phyloP scores from a whole-genome alignment of 1,140 invertebrate genomes.

The Penaeus chinensis region DNA sequence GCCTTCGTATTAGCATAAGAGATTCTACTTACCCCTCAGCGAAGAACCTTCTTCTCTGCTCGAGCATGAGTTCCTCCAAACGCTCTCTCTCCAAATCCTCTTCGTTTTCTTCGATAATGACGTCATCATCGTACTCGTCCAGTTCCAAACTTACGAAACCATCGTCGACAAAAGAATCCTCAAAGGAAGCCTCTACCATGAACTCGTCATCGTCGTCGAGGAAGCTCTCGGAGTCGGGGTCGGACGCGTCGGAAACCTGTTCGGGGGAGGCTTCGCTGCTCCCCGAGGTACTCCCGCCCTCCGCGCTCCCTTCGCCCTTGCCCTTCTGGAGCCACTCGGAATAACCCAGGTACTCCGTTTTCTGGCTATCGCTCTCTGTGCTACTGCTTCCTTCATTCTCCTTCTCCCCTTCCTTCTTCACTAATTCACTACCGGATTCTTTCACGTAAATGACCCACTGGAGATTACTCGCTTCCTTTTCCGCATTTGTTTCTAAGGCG shows the following conservation, averaged over 20 bases:
- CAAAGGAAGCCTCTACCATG: conserved; percentile 35
- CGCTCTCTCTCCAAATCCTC: conserved; percentile 42
- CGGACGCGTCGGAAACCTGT: too few species aligned
- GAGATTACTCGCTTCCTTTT: conserved; percentile 25
- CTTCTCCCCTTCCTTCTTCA: conserved; percentile 38
- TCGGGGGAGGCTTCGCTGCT: too few species aligned
- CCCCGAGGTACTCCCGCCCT: background rate
- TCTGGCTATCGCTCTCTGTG: conserved; percentile 33
- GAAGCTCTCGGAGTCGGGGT: conserved; percentile 19
- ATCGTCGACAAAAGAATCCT: conserved; percentile 51
- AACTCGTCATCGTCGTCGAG: conserved; percentile 35
- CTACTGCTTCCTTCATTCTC: conserved; percentile 16
- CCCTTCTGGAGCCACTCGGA: conserved; percentile 47
- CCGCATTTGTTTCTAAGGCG: conserved; percentile 22
- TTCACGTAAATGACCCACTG: conserved; percentile 44
- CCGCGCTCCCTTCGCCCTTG: conserved; percentile 2
- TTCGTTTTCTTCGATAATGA: conserved; percentile 53
- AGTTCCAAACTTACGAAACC: conserved; percentile 50
- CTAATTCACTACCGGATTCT: conserved; percentile 33
- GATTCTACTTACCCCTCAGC: conserved; percentile 18
- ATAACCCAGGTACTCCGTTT: conserved; percentile 30
- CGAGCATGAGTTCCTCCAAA: conserved; percentile 44
- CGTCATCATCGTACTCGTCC: conserved; percentile 50
- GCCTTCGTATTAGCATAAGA: too few species aligned
- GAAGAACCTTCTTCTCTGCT: conserved; percentile 26